Evolutionary conservation across 1,140 invertebrate genomes (phyloP).

Genomic region (Penaeus vannamei): DNA sequence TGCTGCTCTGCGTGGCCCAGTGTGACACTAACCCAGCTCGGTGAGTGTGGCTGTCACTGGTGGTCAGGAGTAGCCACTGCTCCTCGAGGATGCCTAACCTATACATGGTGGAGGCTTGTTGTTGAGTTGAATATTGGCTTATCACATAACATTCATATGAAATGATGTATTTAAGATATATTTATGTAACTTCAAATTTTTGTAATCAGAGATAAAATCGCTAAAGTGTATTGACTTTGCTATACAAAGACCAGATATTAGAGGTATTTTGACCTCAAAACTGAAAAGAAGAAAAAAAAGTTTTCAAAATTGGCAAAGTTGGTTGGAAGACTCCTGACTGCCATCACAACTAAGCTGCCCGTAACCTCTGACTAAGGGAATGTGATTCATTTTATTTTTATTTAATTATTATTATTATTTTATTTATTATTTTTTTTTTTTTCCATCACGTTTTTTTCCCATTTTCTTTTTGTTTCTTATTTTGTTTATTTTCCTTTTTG

Average conservation of each 20-base stretch:
- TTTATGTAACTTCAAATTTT: too few relatives aligned
- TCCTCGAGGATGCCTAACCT: conserved; percentile 38
- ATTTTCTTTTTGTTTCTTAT: too few relatives aligned
- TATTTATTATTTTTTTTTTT: too few relatives aligned
- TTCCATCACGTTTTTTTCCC: background rate
- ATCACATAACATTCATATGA: background rate
- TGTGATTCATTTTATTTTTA: conserved; percentile 36
- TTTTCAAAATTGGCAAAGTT: conserved; percentile 23
- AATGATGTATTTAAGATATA: background rate
- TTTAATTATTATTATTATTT: too few relatives aligned
- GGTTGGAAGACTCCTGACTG: conserved; percentile 58
- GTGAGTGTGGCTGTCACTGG: conserved; percentile 64
- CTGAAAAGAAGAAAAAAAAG: too few relatives aligned
- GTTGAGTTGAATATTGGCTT: conserved; percentile 7
- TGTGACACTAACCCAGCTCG: conserved; percentile 65
- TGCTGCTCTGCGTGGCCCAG: conserved; percentile 61
- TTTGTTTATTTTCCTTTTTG: too few relatives aligned
- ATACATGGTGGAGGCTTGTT: conserved; percentile 30
- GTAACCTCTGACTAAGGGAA: conserved; percentile 51
- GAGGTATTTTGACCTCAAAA: too few relatives aligned
- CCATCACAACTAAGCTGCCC: conserved; percentile 38
- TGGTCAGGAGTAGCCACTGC: conserved; percentile 53
- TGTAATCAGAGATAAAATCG: too few relatives aligned
- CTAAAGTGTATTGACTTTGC: too few relatives aligned
- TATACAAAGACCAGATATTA: too few relatives aligned